A percentile compares a stretch with the other conserved stretches of the same genome.
Evolutionary conservation across 23 tunicate genomes (phyloP).

Genomic region (Corella eumyota): DNA sequence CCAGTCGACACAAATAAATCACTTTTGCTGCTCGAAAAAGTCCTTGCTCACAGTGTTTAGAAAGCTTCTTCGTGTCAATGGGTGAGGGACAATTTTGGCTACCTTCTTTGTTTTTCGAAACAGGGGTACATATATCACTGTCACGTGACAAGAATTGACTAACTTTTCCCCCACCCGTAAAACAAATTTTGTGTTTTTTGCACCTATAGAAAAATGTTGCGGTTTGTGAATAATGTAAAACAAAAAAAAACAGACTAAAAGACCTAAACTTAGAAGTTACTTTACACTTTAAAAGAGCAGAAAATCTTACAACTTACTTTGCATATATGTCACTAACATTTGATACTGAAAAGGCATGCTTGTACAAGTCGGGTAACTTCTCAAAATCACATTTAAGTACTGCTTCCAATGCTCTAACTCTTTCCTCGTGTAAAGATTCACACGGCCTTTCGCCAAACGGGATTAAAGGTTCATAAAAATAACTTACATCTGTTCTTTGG

Average conservation of each 20-base stretch:
- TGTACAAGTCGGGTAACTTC: conserved; percentile 1
- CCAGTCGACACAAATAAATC: conserved; percentile 21
- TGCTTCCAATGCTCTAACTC: not conserved
- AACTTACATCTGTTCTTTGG: conserved; percentile 22
- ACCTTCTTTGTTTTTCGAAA: not conserved
- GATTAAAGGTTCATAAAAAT: conserved; percentile 44
- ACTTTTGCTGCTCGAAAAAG: conserved; percentile 25
- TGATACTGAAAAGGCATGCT: not conserved
- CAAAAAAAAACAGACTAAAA: no score
- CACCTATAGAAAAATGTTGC: conserved; percentile 28
- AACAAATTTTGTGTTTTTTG: conserved; percentile 15
- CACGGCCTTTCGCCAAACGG: conserved; percentile 18
- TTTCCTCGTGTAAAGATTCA: not conserved
- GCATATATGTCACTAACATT: conserved; percentile 8
- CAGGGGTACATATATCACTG: conserved; percentile 12
- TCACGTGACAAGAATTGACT: conserved; percentile 23
- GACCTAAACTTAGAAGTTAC: no score
- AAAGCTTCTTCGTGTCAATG: conserved; percentile 4
- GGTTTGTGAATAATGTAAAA: no score
- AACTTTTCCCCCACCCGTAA: conserved; percentile 8
- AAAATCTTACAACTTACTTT: no score
- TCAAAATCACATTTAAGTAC: conserved; percentile 16
- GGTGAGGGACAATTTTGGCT: conserved; percentile 11
- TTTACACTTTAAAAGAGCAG: no score
- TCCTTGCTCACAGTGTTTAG: conserved; percentile 19